A percentile compares a stretch with the other conserved stretches of the same genome.
These are phyloP conservation scores for Adelosebastes latens DNA, from an alignment of 2,797 vertebrate genomes.

Conservation along the genomic window DNA sequence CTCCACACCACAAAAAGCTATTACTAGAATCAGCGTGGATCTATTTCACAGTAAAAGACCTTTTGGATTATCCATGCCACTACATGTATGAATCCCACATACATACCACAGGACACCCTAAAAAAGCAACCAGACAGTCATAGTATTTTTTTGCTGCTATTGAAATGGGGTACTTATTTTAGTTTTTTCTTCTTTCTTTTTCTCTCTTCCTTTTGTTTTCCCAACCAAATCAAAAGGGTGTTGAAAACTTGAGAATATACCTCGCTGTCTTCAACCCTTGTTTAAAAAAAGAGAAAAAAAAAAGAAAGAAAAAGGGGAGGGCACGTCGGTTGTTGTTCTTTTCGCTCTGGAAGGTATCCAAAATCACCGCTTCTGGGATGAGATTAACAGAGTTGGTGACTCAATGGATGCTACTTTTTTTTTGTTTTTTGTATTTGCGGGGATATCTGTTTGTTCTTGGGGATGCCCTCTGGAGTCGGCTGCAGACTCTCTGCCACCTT, in stretches of 20 bases:
- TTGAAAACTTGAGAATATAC: constrained; percentile 80
- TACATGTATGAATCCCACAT: constrained; percentile 66
- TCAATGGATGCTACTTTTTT: constrained; percentile 61
- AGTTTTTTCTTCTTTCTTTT: constrained; percentile 51
- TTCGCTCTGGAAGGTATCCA: constrained; percentile 54
- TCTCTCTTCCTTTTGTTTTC: constrained; percentile 42
- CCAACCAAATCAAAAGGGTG: constrained; percentile 81
- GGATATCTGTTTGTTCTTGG: constrained; percentile 56
- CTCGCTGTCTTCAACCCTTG: constrained; percentile 68
- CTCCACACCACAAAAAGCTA: constrained; percentile 77
- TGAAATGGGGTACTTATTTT: constrained; percentile 72
- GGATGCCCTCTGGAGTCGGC: constrained; percentile 54
- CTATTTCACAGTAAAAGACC: constrained; percentile 73
- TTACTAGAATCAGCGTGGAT: constrained; percentile 77
- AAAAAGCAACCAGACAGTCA: constrained; percentile 69
- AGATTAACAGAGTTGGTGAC: constrained; percentile 58
- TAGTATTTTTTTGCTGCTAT: constrained; percentile 82
- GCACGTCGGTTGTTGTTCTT: constrained; percentile 63
- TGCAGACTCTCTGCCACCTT: constrained; percentile 67
- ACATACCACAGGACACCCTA: constrained; percentile 67
- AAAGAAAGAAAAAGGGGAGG: constrained; percentile 2
- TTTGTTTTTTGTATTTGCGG: constrained; percentile 16
- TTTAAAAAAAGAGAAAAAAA: constrained; percentile 2
- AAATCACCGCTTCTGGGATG: constrained; percentile 36
- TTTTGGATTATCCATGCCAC: constrained; percentile 77